Base-by-base conservation (phyloP, 92 coral and sea anemone species). In the Phenganax marumi region DNA sequence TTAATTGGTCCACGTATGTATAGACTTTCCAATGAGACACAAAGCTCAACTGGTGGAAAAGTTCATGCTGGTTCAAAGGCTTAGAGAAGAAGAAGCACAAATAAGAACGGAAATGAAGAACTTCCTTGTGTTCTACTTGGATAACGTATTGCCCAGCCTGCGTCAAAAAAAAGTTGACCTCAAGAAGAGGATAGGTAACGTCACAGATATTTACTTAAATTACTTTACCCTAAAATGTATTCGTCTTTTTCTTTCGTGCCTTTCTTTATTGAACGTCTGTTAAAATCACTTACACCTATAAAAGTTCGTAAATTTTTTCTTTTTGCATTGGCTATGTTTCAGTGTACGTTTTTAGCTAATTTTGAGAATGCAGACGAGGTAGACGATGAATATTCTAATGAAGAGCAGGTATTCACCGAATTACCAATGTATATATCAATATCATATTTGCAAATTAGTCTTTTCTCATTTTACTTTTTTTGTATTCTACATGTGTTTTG, bases 51-150 rank as follows among this genome's bases (percentile, higher is more conserved):
- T 71, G 3, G 54, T 71, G 3, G 76, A 71, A 3, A 71, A 71
- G 22, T 39, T 71, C 2, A 71, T 71, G 76, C n/a, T 71, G 53
- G 76, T 71, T 39, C 11, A 49, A 71, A 33, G 76, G 55, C 18
- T 71, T 14, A 23, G 47, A 71, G 76, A 71, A 71, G 76, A 71
- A 48, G 22, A 71, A 33, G 55, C 3, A 17, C 76, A 10, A 3
- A 23, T 71, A n/a, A 71, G 47, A 9, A 71, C 19, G 13, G 76
- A 71, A 26, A 71, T 71, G 76, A 71, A 71, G 47, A 71, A 71
- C 76, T 71, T 71, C 23, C 5, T 71, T 4, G 55, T 71, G n/a
- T 71, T 71, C 18, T 71, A 71, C 47, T 26, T 71, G 76, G 76
- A 71, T 8, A 71, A 3, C 2, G 19, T 48, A 7, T 49, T 71